Evolutionary conservation across 2,888 invertebrate species (phyloP), one percentile per base, ranked within the genome.

Genomic region (Zygaena filipendulae): DNA sequence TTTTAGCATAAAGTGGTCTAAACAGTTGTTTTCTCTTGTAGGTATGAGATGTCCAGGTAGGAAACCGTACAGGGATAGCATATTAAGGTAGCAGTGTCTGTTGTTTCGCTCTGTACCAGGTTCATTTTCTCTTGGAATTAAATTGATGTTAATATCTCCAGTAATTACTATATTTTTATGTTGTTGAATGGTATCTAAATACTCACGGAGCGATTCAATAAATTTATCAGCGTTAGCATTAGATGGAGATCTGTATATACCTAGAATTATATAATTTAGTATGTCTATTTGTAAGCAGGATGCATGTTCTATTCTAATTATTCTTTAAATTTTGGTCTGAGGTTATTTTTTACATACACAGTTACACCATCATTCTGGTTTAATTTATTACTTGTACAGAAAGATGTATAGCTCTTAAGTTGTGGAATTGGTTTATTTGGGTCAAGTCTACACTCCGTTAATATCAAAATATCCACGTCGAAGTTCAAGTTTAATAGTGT

Each of bases 311-410:
- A 30, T 3, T 10, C 12, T 26, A 6, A 19, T 13, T 9, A 11
- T 32, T 16, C 16, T 16, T 16, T 16, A 4, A 16, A 4, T 16
- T 16, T 16, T 6, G 7, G 5, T 7, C 7, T 16, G 3, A 25
- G 12, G 2, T 8, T 9, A 8, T 25, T 35, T 30, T 23, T 35
- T 12, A 32, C 11, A 20, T 33, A 37, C 2, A 30, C 24, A 1
- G 33, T 32, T 3, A 37, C 39, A 1, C 36, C 31, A 13, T 33
- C 33, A 21, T 21, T 35, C 21, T 35, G 32, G 11, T 35, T 35
- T 2, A 29, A 4, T 11, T 32, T 25, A 23, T 12, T 25, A n/a
- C 13, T 23, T 6, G 33, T 33, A 9, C 3, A n/a, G 20, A 25
- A 33, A 6, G 10, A 7, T 3, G 10, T 9, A 21, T 32, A 33